phyloP scores from a whole-genome alignment of 1,140 invertebrate genomes.

The Drosophila burlai region DNA sequence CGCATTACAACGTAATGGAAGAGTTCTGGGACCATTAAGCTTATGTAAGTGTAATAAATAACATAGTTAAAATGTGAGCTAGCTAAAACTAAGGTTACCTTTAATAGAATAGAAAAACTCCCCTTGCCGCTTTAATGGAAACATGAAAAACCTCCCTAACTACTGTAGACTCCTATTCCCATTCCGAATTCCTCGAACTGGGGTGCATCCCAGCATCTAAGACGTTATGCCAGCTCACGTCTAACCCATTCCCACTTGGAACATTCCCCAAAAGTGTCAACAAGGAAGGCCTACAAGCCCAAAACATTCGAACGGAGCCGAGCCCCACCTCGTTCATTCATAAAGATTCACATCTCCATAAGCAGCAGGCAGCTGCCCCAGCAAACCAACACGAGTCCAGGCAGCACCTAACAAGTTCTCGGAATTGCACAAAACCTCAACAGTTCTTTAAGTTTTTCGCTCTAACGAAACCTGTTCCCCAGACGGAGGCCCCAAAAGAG shows the following conservation, averaged over 20 bases:
- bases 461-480: constrained; percentile 59
- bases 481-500: constrained; percentile 12
- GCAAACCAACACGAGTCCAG: constrained; percentile 26
- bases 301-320: constrained; percentile 8
- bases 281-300: constrained; percentile 39
- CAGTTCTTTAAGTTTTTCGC: constrained; percentile 51
- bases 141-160: not conserved
- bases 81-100: not conserved
- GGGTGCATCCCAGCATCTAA: not conserved
- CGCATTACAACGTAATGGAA: not conserved
- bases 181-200: constrained; percentile 22
- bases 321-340: constrained; percentile 59
- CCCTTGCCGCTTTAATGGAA: not conserved
- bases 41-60: not conserved
- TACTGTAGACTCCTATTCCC: not conserved
- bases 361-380: constrained; percentile 10
- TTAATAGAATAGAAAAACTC: not conserved
- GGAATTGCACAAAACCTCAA: constrained; percentile 57
- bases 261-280: constrained; percentile 51
- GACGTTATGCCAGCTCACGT: constrained; percentile 57
- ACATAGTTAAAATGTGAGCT: not conserved
- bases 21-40: not conserved
- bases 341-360: constrained; percentile 71
- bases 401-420: constrained; percentile 68
- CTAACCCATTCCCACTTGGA: constrained; percentile 50